A percentile compares a stretch with the other conserved stretches of the same genome.
Evolutionary conservation across 2,113 vertebrate species (phyloP).

Genomic region (Xyliphius kryptos): DNA sequence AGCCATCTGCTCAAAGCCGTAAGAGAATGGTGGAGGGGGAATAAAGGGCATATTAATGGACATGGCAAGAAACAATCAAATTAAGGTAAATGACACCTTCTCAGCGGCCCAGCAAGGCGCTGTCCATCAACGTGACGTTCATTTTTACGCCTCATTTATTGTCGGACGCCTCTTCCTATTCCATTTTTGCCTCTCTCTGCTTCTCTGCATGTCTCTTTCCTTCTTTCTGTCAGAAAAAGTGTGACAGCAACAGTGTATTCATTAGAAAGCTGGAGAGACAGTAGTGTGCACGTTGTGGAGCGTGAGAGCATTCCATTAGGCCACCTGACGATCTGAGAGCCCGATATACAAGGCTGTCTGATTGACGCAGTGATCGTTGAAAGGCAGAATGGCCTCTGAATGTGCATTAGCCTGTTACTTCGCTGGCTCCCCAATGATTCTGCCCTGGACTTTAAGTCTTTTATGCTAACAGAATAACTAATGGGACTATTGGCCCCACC

Average conservation of each 20-base stretch:
- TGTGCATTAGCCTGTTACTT: conserved; percentile 10
- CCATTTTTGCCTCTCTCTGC: conserved; percentile 41
- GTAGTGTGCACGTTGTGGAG: background rate
- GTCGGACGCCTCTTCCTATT: conserved; percentile 51
- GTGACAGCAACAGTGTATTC: conserved; percentile 60
- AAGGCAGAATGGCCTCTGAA: conserved; percentile 18
- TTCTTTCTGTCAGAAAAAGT: conserved; percentile 55
- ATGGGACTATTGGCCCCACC: background rate
- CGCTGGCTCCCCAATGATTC: conserved; percentile 1
- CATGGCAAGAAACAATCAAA: conserved; percentile 61
- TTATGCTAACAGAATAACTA: conserved; percentile 2
- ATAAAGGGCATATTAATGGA: conserved; percentile 62
- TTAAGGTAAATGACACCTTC: conserved; percentile 68
- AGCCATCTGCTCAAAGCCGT: conserved; percentile 6
- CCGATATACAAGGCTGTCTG: conserved; percentile 3
- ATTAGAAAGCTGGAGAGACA: background rate
- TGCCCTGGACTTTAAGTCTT: conserved; percentile 7
- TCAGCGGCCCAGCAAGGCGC: conserved; percentile 56
- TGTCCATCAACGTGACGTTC: conserved; percentile 61
- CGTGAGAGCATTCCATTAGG: conserved; percentile 21
- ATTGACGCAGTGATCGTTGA: conserved; percentile 20
- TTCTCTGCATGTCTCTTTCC: conserved; percentile 31
- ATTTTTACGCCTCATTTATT: conserved; percentile 52
- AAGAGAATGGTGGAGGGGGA: conserved; percentile 46
- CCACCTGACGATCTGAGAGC: conserved; percentile 1